Conservation (phyloP, 30 jellyfish, hydroid and myxozoan genomes). For the Mastigias papua region DNA sequence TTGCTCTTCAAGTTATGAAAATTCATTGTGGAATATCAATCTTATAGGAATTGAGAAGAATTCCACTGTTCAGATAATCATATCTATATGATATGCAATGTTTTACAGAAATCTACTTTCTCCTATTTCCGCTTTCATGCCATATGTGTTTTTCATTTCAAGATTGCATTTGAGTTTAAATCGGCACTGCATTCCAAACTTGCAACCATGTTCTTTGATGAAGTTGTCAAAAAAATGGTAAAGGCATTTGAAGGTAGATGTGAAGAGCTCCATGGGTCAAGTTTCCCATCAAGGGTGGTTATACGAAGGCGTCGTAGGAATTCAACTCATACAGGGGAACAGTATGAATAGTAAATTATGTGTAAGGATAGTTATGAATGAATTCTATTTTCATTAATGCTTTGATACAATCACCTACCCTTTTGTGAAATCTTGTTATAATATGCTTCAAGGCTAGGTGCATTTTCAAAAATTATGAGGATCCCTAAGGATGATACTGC, state of each 20-base stretch:
- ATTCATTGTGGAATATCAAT: too few species aligned
- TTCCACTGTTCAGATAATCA: too few species aligned
- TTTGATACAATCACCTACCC: too few species aligned
- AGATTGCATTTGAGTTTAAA: slow-evolving; percentile 93
- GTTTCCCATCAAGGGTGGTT: slow-evolving; percentile 36
- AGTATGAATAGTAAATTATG: not conserved
- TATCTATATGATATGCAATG: too few species aligned
- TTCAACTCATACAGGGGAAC: slow-evolving; percentile 2
- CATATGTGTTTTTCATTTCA: not conserved
- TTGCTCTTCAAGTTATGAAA: too few species aligned
- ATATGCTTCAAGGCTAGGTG: too few species aligned
- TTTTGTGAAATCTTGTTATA: too few species aligned
- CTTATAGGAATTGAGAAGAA: too few species aligned
- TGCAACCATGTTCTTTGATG: slow-evolving; percentile 92
- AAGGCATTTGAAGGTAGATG: slow-evolving; percentile 92
- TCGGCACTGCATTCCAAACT: slow-evolving; percentile 93
- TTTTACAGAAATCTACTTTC: not conserved
- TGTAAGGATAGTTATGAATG: too few species aligned
- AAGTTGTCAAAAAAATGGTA: slow-evolving; percentile 96
- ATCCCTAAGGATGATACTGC: too few species aligned
- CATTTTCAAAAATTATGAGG: too few species aligned
- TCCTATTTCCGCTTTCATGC: not conserved
- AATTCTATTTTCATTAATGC: too few species aligned
- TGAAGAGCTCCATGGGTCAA: slow-evolving; percentile 78
- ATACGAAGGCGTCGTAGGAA: slow-evolving; percentile 17